phyloP scores from a whole-genome alignment of 2,113 vertebrate genomes.

The Ochotona curzoniae region DNA sequence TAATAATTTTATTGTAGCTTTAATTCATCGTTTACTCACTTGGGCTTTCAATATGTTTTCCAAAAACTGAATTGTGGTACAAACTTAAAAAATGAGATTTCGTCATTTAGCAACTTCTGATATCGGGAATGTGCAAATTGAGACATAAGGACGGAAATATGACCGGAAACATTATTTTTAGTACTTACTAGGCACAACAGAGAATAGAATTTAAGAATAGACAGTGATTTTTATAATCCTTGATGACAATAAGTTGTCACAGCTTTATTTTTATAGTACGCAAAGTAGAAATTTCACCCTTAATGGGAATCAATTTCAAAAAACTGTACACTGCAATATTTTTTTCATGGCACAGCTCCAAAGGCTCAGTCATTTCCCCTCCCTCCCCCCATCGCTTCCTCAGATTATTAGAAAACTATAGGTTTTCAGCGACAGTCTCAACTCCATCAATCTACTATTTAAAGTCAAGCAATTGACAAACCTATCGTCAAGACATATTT shows the following conservation, averaged over 20 bases:
- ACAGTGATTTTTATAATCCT: background rate
- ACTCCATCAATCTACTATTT: too few species aligned
- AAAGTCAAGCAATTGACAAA: too few species aligned
- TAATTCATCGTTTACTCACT: background rate
- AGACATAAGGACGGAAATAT: background rate
- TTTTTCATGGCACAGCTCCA: too few species aligned
- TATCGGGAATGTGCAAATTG: background rate
- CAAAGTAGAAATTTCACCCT: background rate
- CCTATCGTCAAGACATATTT: too few species aligned
- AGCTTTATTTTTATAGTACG: background rate
- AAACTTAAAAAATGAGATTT: conserved; percentile 2
- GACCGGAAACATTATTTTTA: background rate
- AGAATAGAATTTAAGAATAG: background rate
- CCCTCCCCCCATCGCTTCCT: too few species aligned
- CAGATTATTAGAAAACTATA: too few species aligned
- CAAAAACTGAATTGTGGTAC: background rate
- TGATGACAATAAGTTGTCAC: background rate
- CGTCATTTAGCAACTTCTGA: background rate
- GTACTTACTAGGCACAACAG: background rate
- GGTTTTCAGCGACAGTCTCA: too few species aligned
- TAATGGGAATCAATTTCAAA: background rate
- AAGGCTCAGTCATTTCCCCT: too few species aligned
- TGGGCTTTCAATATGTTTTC: background rate
- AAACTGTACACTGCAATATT: background rate
- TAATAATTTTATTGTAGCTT: background rate